Percentiles rank a stretch among this genome's conserved stretches.
These are phyloP conservation scores for Melanaphis sacchari DNA, from an alignment of 1,140 invertebrate species.

Conservation along the genomic window DNA sequence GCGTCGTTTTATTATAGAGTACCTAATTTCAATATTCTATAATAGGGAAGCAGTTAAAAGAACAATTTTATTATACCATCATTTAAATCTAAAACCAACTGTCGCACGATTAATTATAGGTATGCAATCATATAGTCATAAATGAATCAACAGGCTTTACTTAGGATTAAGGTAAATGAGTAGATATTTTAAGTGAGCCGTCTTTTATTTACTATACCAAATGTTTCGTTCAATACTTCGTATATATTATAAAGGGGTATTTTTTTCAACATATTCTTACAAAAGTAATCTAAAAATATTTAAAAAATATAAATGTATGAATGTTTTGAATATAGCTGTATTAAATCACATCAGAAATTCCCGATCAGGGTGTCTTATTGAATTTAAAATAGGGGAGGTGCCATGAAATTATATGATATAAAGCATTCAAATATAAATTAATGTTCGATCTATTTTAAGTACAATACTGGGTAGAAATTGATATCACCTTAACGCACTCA, in stretches of 20 bases:
- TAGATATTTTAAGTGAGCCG: not conserved
- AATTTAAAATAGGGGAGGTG: too few relatives aligned
- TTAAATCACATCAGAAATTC: not conserved
- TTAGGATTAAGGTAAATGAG: not conserved
- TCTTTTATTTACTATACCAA: not conserved
- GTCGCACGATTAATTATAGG: not conserved
- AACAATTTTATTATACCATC: slow-evolving; percentile 12
- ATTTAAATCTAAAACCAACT: not conserved
- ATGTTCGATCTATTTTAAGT: too few relatives aligned
- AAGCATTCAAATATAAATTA: too few relatives aligned
- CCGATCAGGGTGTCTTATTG: not conserved
- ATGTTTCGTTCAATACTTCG: not conserved
- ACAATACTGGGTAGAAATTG: too few relatives aligned
- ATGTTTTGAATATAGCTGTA: too few relatives aligned
- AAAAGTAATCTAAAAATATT: not conserved
- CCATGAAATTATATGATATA: too few relatives aligned
- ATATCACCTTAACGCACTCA: too few relatives aligned
- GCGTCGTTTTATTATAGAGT: not conserved
- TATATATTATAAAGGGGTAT: not conserved
- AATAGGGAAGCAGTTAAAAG: not conserved
- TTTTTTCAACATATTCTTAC: not conserved
- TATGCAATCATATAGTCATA: not conserved
- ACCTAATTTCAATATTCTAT: not conserved
- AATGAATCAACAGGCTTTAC: not conserved
- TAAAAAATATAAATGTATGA: not conserved